Conservation (phyloP, 2,797 vertebrate species). For the Helostoma temminkii region DNA sequence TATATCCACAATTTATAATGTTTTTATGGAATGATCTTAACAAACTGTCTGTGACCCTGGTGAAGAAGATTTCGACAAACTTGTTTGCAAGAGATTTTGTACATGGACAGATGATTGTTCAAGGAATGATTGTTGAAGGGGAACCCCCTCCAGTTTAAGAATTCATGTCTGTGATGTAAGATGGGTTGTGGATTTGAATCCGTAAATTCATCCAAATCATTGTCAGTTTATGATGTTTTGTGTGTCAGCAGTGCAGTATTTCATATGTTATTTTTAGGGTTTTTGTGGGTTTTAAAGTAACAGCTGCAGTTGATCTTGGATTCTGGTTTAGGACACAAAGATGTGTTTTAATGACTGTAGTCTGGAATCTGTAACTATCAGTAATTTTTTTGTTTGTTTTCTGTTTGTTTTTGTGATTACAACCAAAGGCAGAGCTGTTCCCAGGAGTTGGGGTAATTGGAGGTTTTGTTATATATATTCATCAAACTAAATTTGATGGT, state of each 20-base stretch:
- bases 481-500: not conserved
- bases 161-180: slow-evolving; percentile 1
- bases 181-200: not conserved
- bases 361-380: not conserved
- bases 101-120: not conserved
- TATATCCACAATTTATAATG: slow-evolving; percentile 77
- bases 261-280: not conserved
- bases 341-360: not conserved
- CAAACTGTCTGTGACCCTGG: slow-evolving; percentile 62
- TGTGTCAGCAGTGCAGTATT: not conserved
- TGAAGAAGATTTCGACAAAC: slow-evolving; percentile 83
- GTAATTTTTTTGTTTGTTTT: not conserved
- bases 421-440: not conserved
- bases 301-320: not conserved
- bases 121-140: not conserved
- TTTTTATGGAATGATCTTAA: slow-evolving; percentile 87
- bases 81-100: slow-evolving; percentile 55
- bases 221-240: not conserved
- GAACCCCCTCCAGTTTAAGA: not conserved
- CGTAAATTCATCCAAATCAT: not conserved
- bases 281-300: not conserved
- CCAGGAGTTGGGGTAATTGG: not conserved
- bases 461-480: not conserved
- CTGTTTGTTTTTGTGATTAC: not conserved
- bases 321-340: not conserved